These are phyloP conservation scores for Drosophila bocki DNA, from an alignment of 1,140 invertebrate species.

Conservation along the genomic window DNA sequence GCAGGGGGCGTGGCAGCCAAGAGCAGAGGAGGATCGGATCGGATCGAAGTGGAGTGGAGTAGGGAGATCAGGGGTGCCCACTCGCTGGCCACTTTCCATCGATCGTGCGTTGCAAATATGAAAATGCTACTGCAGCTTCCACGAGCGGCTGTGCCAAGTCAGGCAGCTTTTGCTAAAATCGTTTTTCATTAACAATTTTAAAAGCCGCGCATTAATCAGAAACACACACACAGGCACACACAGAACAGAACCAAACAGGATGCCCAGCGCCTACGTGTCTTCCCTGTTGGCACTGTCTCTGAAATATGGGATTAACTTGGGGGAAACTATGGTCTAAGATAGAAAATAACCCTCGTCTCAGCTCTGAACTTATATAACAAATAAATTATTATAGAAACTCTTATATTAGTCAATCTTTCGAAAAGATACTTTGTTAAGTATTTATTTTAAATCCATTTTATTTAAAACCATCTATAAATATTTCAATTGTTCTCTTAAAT, in stretches of 20 bases:
- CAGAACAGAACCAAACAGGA: slow-evolving; percentile 18
- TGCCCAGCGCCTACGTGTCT: slow-evolving; percentile 34
- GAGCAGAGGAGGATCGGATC: slow-evolving; percentile 19
- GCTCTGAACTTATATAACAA: too few relatives aligned
- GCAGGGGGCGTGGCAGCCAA: slow-evolving; percentile 36
- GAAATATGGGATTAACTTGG: neutral
- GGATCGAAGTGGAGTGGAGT: neutral
- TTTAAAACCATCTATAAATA: neutral
- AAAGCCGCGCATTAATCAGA: slow-evolving; percentile 82
- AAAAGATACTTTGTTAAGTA: too few relatives aligned
- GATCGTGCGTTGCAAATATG: slow-evolving; percentile 84
- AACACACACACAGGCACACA: slow-evolving; percentile 32
- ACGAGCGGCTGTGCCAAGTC: slow-evolving; percentile 44
- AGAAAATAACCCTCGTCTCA: neutral
- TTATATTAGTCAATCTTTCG: too few relatives aligned
- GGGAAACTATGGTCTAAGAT: neutral
- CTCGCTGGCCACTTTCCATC: slow-evolving; percentile 77
- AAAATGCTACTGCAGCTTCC: slow-evolving; percentile 75
- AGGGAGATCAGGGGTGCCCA: slow-evolving; percentile 14
- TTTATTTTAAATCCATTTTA: too few relatives aligned
- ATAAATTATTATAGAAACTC: too few relatives aligned
- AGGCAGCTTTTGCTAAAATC: slow-evolving; percentile 67
- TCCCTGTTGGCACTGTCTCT: neutral
- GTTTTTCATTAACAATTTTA: slow-evolving; percentile 85
- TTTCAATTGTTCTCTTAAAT: neutral